phyloP scores from a whole-genome alignment of 2,888 invertebrate species.

The Lucinisca nassula region DNA sequence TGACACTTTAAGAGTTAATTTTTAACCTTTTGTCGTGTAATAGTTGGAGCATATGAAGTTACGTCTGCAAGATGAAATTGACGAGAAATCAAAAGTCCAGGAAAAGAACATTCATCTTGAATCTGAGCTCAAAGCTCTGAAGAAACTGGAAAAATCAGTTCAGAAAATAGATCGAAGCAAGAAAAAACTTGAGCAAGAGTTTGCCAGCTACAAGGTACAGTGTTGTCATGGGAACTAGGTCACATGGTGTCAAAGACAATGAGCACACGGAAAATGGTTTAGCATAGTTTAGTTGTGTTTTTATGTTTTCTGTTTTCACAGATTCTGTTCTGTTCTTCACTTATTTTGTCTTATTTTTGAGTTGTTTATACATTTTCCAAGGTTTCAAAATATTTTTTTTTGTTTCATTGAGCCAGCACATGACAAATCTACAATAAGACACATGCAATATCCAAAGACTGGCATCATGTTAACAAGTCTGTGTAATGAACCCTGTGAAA shows the following conservation, averaged over 20 bases:
- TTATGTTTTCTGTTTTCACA: neutral
- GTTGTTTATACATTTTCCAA: neutral
- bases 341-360: neutral
- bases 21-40: constrained; percentile 39
- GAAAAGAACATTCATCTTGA: constrained; percentile 78
- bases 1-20: too few species aligned
- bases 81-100: constrained; percentile 74
- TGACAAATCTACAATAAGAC: too few species aligned
- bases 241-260: neutral
- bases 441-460: too few species aligned
- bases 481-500: too few species aligned
- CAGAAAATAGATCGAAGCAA: constrained; percentile 78
- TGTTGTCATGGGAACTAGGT: constrained; percentile 17
- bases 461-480: too few species aligned
- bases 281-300: neutral
- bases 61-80: constrained; percentile 74
- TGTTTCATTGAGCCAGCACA: too few species aligned
- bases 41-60: constrained; percentile 78
- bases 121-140: constrained; percentile 73
- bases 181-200: constrained; percentile 77
- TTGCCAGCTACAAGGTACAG: constrained; percentile 75
- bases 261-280: neutral
- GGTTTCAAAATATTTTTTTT: neutral
- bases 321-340: neutral
- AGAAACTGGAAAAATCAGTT: constrained; percentile 74